Evolutionary conservation across 2,113 vertebrate species (phyloP).

Genomic region (Lamprologus ornatipinnis): DNA sequence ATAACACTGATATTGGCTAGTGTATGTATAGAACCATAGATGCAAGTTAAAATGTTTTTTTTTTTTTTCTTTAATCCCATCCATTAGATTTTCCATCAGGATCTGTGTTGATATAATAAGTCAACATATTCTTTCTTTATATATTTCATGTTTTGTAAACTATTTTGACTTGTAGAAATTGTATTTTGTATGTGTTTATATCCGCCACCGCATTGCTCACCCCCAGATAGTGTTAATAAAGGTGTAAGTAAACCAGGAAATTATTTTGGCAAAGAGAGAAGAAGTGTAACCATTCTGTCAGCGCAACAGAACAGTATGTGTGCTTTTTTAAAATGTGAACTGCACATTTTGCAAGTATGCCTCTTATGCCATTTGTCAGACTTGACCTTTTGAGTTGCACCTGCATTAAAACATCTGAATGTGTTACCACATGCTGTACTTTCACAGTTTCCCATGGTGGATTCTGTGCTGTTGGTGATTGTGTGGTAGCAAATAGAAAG

Average conservation of each 20-base stretch:
- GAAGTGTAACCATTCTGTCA: not conserved
- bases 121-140: not conserved
- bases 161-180: not conserved
- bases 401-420: not conserved
- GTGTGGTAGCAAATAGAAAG: not conserved
- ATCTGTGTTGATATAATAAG: not conserved
- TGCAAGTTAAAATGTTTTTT: fast-evolving
- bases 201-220: not conserved
- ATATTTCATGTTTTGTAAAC: not conserved
- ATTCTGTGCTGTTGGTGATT: not conserved
- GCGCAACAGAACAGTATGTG: not conserved
- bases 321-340: not conserved
- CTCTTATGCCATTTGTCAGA: not conserved
- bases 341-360: not conserved
- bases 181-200: not conserved
- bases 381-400: not conserved
- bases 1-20: not conserved
- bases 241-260: not conserved
- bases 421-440: not conserved
- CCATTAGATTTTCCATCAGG: not conserved
- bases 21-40: not conserved
- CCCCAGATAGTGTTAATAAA: not conserved
- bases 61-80: not conserved
- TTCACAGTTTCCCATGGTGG: not conserved
- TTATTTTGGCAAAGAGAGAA: not conserved